Evolutionary conservation across 2,797 vertebrate genomes (phyloP).

Genomic region (Gymnocypris eckloni): DNA sequence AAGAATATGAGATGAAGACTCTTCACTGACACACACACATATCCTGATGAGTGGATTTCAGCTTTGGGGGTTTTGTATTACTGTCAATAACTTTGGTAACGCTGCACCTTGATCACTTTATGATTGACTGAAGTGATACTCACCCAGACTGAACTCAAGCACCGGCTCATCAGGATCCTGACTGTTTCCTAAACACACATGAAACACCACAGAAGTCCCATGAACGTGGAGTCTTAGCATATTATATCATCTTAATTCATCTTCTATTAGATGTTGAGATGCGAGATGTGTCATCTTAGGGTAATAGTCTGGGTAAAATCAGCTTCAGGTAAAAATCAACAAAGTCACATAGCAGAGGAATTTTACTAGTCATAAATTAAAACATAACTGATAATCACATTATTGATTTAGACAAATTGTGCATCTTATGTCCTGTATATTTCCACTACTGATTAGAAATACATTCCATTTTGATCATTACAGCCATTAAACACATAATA

Average conservation of each 20-base stretch:
- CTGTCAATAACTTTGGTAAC: background rate
- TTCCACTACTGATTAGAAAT: background rate
- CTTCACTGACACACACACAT: background rate
- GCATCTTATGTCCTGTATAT: background rate
- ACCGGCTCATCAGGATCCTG: constrained; percentile 98
- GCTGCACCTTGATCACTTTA: background rate
- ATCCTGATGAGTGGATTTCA: background rate
- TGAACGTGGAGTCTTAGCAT: background rate
- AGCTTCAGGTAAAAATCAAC: background rate
- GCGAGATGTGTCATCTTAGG: background rate
- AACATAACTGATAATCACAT: background rate
- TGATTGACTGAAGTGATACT: constrained; percentile 57
- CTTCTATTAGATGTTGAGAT: background rate
- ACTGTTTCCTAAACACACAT: constrained; percentile 83
- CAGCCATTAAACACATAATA: background rate
- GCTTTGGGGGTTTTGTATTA: background rate
- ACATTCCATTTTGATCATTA: background rate
- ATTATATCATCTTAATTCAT: background rate
- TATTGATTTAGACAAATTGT: background rate
- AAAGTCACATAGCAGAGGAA: background rate
- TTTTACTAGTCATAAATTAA: background rate
- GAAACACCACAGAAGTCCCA: constrained; percentile 30
- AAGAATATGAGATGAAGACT: background rate
- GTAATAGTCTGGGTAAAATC: background rate
- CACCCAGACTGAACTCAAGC: constrained; percentile 98